Base-by-base conservation (phyloP, 2,797 vertebrate genomes). In the Dryobates pubescens region DNA sequence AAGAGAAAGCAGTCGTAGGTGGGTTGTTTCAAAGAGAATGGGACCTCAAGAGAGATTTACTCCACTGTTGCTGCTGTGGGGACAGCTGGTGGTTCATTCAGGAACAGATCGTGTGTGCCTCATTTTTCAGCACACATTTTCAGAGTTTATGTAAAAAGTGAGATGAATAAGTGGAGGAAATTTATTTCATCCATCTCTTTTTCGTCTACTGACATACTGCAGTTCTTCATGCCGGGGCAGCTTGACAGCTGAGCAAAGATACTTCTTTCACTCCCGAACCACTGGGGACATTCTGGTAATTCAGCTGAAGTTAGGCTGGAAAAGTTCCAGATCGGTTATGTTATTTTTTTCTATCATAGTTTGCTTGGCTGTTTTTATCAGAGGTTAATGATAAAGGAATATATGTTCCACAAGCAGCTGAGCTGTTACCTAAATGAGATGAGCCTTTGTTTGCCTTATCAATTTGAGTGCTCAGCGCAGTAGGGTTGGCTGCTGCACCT, bases 81-180 rank as follows among this genome's bases (percentile, higher is more conserved):
- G 18, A 24, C 13, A 57, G 43, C 51, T 53, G 54, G 17, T 0
- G 0, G 32, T 61, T 83, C 0, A 0, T 80, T 82, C 58, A 70
- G 81, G 30, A 86, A 49, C 32, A 74, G 32, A 27, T 45, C 56
- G 17, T 18, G 57, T 0, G 0, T 29, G 23, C 32, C 4, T 49
- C 4, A 3, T 43, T 92, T 93, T 73, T 43, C 64, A 72, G 5
- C 11, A 26, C 6, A 2, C 9, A 4, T 76, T 90, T 82, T 67
- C 70, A 56, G 77, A 54, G 57, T 30, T 57, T 73, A 27, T 45
- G 24, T 0, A 0, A 63, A 58, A 86, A 56, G 29, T 26, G 63
- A 9, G 13, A 56, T 36, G 36, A 80, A 41, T 2, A 4, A 74
- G 38, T 59, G 30, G 41, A 51, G 30, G 20, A 4, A 56, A 51